Evolutionary conservation across 2,888 invertebrate species (phyloP), one percentile per base, ranked within the genome.

Genomic region (Elegia similella): DNA sequence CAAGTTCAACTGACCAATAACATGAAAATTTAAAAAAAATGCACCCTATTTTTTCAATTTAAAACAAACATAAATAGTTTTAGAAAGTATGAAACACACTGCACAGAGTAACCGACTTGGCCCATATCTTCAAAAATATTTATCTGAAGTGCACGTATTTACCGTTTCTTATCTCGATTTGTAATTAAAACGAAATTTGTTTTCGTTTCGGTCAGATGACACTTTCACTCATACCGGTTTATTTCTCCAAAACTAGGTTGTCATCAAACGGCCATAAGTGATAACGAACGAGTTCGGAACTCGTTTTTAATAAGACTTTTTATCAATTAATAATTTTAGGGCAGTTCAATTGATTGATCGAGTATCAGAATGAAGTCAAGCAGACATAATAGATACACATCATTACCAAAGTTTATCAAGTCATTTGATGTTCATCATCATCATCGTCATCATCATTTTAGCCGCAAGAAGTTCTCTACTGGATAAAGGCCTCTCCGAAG

Each of bases 211-310:
- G n/a, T 16, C 34, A 46, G 55, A 42, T 47, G 55, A 55, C 47
- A 55, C 55, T 55, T 55, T 55, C 55, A 48, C 55, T 55, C 12
- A 29, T 47, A 55, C 55, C 55, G 55, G 55, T 47, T 55, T 53
- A 10, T 47, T 29, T 30, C 30, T 32, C 32, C 13, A 8, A 48
- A 48, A 48, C 32, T 48, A 48, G 48, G 48, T 16, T 48, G 48
- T 48, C 48, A 48, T 30, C 47, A 13, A 32, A 30, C 30, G 23
- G n/a, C 8, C 13, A 32, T 32, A 48, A 47, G 47, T 13, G 48
- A 48, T 48, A 32, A 48, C 30, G 16, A 7, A 32, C 32, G 15
- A 3, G 30, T 32, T 32, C 15, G 0, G 16, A 48, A 46, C 46
- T 23, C 2, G 46, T 46, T 46, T 46, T 12, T 16, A 44, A 23